Evolutionary conservation across 2,888 invertebrate genomes (phyloP).

Genomic region (Itoplectis maculator): DNA sequence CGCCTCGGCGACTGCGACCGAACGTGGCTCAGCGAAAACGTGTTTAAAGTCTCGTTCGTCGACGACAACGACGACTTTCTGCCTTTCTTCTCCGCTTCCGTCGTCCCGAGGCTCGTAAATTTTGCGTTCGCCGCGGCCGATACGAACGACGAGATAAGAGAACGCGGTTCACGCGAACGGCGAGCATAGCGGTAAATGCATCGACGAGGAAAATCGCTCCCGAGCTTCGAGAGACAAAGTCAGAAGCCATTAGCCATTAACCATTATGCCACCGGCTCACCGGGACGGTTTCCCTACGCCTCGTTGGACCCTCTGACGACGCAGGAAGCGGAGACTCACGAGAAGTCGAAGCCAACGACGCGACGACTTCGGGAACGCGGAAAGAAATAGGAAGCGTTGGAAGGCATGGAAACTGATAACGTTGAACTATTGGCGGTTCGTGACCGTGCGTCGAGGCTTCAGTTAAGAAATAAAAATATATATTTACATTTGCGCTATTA

Average conservation of each 20-base stretch:
- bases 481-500: no score
- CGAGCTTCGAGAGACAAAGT: not conserved
- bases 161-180: not conserved
- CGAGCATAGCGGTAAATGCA: not conserved
- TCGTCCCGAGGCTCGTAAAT: conserved; percentile 22
- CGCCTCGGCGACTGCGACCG: conserved; percentile 15
- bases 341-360: not conserved
- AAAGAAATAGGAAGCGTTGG: not conserved
- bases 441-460: no score
- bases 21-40: conserved; percentile 47
- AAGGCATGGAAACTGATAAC: not conserved
- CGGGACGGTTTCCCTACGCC: not conserved
- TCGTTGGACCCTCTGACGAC: conserved; percentile 10
- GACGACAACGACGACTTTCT: not conserved
- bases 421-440: no score
- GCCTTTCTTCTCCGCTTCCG: conserved; percentile 36
- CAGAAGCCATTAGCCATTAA: conserved; percentile 10
- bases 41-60: conserved; percentile 28
- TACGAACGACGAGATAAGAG: conserved; percentile 11
- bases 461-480: no score
- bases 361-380: not conserved
- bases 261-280: not conserved
- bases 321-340: not conserved
- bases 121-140: not conserved
- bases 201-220: conserved; percentile 7